Evolutionary conservation across 2,888 invertebrate genomes (phyloP).

Genomic region (Hyalella azteca): DNA sequence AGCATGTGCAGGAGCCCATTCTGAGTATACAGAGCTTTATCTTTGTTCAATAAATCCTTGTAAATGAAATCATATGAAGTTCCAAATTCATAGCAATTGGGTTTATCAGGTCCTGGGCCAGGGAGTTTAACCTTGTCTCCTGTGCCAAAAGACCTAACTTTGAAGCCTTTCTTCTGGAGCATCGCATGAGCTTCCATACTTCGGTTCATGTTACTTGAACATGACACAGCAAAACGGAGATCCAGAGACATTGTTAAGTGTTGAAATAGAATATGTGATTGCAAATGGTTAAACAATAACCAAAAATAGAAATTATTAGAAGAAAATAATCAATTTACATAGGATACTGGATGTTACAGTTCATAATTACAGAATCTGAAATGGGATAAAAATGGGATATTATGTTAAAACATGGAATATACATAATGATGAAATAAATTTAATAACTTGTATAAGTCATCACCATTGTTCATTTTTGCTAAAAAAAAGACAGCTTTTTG

Average conservation of each 20-base stretch:
- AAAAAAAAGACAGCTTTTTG: no score
- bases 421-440: no score
- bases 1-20: conserved; percentile 98
- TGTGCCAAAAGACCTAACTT: conserved; percentile 91
- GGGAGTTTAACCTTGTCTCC: conserved; percentile 96
- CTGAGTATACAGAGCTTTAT: conserved; percentile 94
- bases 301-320: background rate
- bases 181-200: conserved; percentile 99
- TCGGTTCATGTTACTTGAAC: conserved; percentile 99
- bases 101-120: conserved; percentile 85
- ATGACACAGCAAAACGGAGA: conserved; percentile 87
- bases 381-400: no score
- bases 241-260: conserved; percentile 57
- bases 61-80: conserved; percentile 95
- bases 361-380: no score
- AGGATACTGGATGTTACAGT: no score
- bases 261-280: background rate
- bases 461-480: no score
- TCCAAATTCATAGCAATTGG: conserved; percentile 97
- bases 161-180: conserved; percentile 93
- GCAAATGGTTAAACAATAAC: conserved; percentile 17
- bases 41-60: conserved; percentile 85
- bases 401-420: no score
- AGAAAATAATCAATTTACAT: background rate
- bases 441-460: no score